Conservation (phyloP, 1,140 invertebrate species). For the Eupristina koningsbergeri region DNA sequence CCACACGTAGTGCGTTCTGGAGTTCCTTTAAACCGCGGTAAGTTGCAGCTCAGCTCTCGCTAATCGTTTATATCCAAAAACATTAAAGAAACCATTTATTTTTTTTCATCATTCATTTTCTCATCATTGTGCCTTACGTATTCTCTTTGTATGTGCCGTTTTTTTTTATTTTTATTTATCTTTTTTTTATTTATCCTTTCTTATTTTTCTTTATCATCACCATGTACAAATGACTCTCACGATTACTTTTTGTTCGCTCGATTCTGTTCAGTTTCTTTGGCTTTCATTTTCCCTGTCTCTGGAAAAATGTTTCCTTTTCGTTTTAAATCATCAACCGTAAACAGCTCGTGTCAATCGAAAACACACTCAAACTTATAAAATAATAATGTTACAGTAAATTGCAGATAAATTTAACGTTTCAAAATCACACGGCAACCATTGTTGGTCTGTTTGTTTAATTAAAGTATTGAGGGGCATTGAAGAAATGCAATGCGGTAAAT, state of each 20-base stretch:
- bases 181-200: conserved; percentile 52
- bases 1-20: conserved; percentile 93
- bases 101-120: conserved; percentile 63
- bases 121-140: conserved; percentile 54
- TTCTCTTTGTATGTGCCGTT: conserved; percentile 16
- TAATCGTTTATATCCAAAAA: conserved; percentile 71
- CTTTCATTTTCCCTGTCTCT: conserved; percentile 28
- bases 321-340: conserved; percentile 49
- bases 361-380: neutral
- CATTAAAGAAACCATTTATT: too few relatives aligned
- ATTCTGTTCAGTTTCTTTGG: conserved; percentile 44
- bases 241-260: conserved; percentile 37
- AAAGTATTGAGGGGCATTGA: neutral
- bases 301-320: conserved; percentile 43
- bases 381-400: neutral
- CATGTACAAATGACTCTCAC: conserved; percentile 40
- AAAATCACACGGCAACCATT: neutral
- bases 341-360: conserved; percentile 41
- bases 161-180: conserved; percentile 13
- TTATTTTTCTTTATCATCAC: conserved; percentile 32
- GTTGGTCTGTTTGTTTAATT: neutral
- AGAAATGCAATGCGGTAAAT: conserved; percentile 9
- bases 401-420: neutral
- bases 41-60: conserved; percentile 82
- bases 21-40: conserved; percentile 97